phyloP scores from a whole-genome alignment of 37 sponge, comb jelly and placozoan species.

The Tethya wilhelma region DNA sequence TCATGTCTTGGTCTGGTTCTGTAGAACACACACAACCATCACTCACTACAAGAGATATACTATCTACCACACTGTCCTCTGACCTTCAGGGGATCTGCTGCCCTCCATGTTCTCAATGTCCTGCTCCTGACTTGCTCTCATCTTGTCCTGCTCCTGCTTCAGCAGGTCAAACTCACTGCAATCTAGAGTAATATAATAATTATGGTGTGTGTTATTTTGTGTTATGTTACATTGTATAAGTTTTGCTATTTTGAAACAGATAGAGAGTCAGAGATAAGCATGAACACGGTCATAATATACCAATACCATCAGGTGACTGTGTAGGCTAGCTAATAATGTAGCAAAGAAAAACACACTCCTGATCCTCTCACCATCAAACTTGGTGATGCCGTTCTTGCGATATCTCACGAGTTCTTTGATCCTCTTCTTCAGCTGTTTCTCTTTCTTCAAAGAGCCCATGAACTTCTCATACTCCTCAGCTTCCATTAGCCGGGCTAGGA shows the following conservation, averaged over 20 bases:
- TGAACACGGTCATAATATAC: neutral
- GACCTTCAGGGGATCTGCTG: neutral
- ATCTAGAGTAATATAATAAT: constrained; percentile 42
- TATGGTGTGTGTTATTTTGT: too few relatives aligned
- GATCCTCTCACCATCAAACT: constrained; percentile 63
- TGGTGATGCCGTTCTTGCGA: constrained; percentile 74
- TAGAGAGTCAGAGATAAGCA: too few relatives aligned
- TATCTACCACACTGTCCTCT: neutral
- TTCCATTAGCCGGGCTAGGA: constrained; percentile 66
- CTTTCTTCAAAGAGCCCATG: constrained; percentile 66
- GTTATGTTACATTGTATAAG: too few relatives aligned
- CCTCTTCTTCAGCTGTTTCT: constrained; percentile 67
- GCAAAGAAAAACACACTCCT: constrained; percentile 3
- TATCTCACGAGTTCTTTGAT: constrained; percentile 61
- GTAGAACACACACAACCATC: neutral
- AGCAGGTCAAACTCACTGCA: constrained; percentile 55
- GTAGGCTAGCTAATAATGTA: too few relatives aligned
- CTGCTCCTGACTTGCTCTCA: too few relatives aligned
- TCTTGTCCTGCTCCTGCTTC: constrained; percentile 18
- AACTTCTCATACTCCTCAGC: constrained; percentile 67
- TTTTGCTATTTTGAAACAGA: too few relatives aligned
- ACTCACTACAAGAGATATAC: neutral
- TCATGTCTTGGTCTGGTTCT: constrained; percentile 30
- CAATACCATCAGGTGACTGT: neutral
- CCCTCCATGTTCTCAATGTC: neutral